Conservation (phyloP, 1,140 invertebrate species). For the Coenobita brevimanus region DNA sequence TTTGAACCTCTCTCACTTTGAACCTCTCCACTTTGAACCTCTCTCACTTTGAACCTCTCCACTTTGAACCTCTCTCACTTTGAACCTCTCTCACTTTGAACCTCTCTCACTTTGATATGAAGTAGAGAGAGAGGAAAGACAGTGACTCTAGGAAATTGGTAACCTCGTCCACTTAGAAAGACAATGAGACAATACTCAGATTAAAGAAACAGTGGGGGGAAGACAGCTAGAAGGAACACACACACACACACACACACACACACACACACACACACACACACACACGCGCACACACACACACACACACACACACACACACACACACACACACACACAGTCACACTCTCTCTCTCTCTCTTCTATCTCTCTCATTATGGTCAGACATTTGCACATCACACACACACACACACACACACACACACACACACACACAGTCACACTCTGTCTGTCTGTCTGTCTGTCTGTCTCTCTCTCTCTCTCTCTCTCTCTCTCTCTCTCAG, state of each 20-base stretch:
- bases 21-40: background rate
- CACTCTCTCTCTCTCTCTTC: background rate
- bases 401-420: background rate
- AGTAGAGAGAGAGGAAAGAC: no score
- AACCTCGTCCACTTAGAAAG: constrained; percentile 86
- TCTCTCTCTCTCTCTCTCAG: background rate
- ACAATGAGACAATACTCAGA: background rate
- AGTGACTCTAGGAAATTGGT: no score
- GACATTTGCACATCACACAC: background rate
- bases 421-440: background rate
- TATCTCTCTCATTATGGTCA: background rate
- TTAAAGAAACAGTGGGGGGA: background rate
- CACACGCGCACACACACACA: background rate
- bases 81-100: background rate
- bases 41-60: background rate
- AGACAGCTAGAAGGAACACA: no score
- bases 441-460: background rate
- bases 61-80: background rate
- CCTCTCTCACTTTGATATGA: background rate
- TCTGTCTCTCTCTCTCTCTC: background rate
- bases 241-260: no score
- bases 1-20: background rate
- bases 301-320: background rate
- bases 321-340: background rate
- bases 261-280: background rate